Evolutionary conservation across 2,888 invertebrate species (phyloP).

Genomic region (Trissonchulus latispiculum): DNA sequence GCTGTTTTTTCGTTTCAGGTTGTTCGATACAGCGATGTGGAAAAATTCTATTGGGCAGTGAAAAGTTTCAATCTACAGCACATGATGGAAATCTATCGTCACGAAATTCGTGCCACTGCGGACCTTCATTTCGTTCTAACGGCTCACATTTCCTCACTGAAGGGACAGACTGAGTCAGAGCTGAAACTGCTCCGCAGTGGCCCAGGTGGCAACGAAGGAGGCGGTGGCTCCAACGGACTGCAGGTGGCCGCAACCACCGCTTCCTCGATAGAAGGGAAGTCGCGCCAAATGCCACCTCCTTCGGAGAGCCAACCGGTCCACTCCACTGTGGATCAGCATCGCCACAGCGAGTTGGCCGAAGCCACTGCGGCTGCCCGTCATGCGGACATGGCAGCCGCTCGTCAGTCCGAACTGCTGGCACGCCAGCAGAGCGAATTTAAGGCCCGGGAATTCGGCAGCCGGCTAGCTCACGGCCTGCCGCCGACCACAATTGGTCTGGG

Average conservation of each 20-base stretch:
- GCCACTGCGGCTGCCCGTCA: background rate
- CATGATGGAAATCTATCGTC: slow-evolving; percentile 29
- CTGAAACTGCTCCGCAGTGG: slow-evolving; percentile 23
- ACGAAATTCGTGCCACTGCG: slow-evolving; percentile 25
- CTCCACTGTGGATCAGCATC: background rate
- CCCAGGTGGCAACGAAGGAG: background rate
- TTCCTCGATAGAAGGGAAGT: no score
- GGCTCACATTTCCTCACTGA: slow-evolving; percentile 20
- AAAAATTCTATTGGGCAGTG: slow-evolving; percentile 37
- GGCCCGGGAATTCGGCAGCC: no score
- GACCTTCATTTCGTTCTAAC: slow-evolving; percentile 21
- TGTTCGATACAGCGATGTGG: slow-evolving; percentile 31
- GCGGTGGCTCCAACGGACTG: background rate
- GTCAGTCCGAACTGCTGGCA: background rate
- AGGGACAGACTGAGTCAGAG: slow-evolving; percentile 17
- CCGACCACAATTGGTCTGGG: background rate
- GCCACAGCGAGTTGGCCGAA: background rate
- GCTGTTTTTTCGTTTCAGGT: slow-evolving; percentile 21
- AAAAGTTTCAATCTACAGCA: slow-evolving; percentile 30
- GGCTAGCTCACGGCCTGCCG: no score
- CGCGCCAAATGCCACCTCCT: background rate
- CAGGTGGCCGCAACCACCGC: background rate
- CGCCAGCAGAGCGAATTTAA: background rate
- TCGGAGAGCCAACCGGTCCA: background rate
- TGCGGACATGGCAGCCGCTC: background rate